Conservation (phyloP, 2,797 vertebrate species). For the Myotis pilosus region DNA sequence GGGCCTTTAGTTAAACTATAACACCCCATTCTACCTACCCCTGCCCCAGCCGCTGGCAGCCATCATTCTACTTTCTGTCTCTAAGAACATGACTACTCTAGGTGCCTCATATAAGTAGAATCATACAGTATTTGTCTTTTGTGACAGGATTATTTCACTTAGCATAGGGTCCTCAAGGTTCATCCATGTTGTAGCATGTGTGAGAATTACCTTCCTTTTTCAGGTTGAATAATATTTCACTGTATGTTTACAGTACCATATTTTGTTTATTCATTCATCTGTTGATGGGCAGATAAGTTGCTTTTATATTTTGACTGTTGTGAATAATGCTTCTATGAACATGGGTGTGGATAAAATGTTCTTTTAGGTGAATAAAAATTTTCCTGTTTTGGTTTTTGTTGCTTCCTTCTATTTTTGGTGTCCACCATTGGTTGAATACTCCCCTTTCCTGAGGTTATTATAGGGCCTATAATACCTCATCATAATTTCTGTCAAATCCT, state of each 20-base stretch:
- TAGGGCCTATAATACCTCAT: background rate
- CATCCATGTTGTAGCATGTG: background rate
- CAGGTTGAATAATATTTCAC: background rate
- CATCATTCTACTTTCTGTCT: background rate
- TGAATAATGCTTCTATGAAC: background rate
- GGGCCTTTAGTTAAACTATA: too few species aligned
- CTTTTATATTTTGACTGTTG: background rate
- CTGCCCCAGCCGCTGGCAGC: background rate
- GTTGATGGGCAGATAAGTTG: background rate
- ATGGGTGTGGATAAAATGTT: background rate
- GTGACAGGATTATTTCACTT: background rate
- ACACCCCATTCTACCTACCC: background rate
- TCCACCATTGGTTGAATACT: background rate
- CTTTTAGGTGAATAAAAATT: background rate
- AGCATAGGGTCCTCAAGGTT: background rate
- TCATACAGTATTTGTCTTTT: background rate
- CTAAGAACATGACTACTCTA: background rate
- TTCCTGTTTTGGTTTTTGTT: background rate
- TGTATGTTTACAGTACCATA: background rate
- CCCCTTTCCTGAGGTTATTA: background rate
- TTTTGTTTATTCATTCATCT: background rate
- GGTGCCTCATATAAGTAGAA: background rate
- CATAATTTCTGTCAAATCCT: background rate
- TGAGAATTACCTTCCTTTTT: background rate
- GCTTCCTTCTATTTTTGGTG: background rate